Evolutionary conservation across 30 jellyfish, hydroid and myxozoan genomes (phyloP).

Genomic region (Hydractinia echinata): DNA sequence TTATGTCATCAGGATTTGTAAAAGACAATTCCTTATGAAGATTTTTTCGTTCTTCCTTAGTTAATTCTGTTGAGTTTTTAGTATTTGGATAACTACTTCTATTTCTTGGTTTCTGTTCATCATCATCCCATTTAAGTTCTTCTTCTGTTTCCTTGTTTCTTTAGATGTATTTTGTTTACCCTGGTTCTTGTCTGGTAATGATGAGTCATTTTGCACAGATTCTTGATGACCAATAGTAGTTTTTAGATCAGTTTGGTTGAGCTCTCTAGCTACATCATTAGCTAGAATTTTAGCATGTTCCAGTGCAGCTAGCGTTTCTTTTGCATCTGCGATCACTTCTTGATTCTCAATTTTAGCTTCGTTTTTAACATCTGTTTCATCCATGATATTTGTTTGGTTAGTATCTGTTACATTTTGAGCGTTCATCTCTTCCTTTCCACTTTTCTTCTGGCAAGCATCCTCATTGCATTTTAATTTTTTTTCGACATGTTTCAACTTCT

Average conservation of each 20-base stretch:
- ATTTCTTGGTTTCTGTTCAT: background rate
- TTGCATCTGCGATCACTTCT: background rate
- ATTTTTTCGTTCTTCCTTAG: no score
- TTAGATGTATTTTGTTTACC: background rate
- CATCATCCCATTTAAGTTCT: background rate
- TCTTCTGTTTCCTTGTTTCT: constrained; percentile 1
- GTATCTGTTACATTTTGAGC: background rate
- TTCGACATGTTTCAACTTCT: background rate
- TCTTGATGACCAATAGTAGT: background rate
- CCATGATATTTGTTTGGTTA: constrained; percentile 3
- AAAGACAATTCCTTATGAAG: no score
- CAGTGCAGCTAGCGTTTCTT: constrained; percentile 4
- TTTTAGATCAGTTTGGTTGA: constrained; percentile 1
- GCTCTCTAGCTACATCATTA: constrained; percentile 25
- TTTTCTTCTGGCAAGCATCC: constrained; percentile 2
- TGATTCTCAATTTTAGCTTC: constrained; percentile 3
- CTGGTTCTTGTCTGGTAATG: no score
- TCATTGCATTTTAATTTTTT: background rate
- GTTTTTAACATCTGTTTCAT: constrained; percentile 15
- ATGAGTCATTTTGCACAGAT: background rate
- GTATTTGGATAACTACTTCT: background rate
- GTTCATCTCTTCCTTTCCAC: constrained; percentile 7
- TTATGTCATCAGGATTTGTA: no score
- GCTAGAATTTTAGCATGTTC: constrained; percentile 28
- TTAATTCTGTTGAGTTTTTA: background rate